Evolutionary conservation across 2,888 invertebrate genomes (phyloP).

Genomic region (Latrodectus hesperus): DNA sequence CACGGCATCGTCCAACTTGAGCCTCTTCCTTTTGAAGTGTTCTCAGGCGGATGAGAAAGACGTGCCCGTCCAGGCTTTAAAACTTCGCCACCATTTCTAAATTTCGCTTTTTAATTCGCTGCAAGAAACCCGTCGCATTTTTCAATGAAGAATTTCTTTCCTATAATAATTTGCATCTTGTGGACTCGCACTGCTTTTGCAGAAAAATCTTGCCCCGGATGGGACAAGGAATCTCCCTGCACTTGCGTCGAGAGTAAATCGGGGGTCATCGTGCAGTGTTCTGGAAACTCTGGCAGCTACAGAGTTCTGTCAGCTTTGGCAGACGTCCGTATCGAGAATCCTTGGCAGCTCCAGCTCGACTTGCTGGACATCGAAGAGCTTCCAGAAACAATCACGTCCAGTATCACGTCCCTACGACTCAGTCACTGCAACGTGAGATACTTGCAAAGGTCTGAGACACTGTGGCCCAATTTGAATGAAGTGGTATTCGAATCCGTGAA

Average conservation of each 20-base stretch:
- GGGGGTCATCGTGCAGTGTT: constrained; percentile 23
- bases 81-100: not conserved
- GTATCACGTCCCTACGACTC: constrained; percentile 7
- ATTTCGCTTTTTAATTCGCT: no score
- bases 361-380: constrained; percentile 7
- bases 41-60: constrained; percentile 31
- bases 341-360: constrained; percentile 37
- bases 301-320: constrained; percentile 15
- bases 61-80: constrained; percentile 15
- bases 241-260: constrained; percentile 13
- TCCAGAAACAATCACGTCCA: not conserved
- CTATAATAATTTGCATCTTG: not conserved
- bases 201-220: constrained; percentile 8
- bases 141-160: constrained; percentile 28
- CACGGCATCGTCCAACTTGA: constrained; percentile 3
- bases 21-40: constrained; percentile 24
- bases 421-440: constrained; percentile 24
- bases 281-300: constrained; percentile 7
- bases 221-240: constrained; percentile 15
- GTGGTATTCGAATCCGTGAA: constrained; percentile 29
- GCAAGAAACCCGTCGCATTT: constrained; percentile 6
- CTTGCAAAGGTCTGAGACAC: constrained; percentile 2
- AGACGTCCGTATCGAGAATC: not conserved
- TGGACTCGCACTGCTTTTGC: not conserved
- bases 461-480: constrained; percentile 43